Base-by-base conservation (phyloP, 2,113 vertebrate species). In the Phalacrocorax aristotelis region DNA sequence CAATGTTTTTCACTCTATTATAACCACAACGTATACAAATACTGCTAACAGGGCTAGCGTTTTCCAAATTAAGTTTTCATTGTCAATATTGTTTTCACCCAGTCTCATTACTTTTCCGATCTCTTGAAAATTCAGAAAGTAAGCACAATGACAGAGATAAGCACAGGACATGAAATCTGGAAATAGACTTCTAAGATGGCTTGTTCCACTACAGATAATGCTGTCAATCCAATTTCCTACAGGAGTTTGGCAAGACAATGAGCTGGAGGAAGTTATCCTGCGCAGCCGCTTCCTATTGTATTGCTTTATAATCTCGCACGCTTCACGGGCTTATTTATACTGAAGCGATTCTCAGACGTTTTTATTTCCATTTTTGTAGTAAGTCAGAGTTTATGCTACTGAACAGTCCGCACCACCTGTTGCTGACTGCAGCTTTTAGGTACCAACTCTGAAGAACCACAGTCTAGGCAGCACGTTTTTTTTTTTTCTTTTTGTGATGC, bases 181-280 rank as follows among this genome's bases (percentile, higher is more conserved):
- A 91, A 94, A 91, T 34, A 95, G 87, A 85, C 70, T 64, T 64
- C 3, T 66, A 94, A 90, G 74, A 84, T 40, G 51, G 13, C 6
- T 88, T 77, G 92, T 66, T 91, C 80, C 52, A 23, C 79, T 76
- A 88, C 72, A 93, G 93, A 89, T 95, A 95, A 85, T 83, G 70
- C 87, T 83, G 71, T 57, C 93, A 92, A 96, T 89, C 83, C 84
- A 75, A 86, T 95, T 93, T 97, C 88, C 81, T 94, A 27, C 61
- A 88, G 62, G 49, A 96, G 79, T 86, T 20, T 75, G 75, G 81
- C 26, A 4, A 91, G 83, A 83, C 76, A 95, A 86, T 11, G 92
- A 29, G 34, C 49, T 25, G 15, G 15, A 85, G 64, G 68, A 93
- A 92, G 85, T 46, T 23, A 61, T 9, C 75, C 68, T 3, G 40